These are phyloP conservation scores for Hydrochoerus hydrochaeris DNA, from an alignment of 2,113 vertebrate species.

Conservation along the genomic window DNA sequence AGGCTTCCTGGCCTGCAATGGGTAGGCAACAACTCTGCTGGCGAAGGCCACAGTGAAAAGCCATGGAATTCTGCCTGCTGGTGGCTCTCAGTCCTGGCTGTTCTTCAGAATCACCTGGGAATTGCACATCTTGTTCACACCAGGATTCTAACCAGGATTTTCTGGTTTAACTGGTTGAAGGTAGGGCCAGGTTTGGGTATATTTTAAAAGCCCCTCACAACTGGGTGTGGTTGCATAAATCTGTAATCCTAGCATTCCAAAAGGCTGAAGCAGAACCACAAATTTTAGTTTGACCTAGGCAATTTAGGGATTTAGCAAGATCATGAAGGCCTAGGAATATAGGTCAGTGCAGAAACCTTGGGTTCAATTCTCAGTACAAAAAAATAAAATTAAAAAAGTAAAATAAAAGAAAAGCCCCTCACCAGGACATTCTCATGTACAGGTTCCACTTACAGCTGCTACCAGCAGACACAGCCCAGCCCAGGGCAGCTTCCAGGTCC, in stretches of 20 bases:
- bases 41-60: background rate
- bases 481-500: background rate
- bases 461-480: background rate
- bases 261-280: background rate
- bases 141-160: background rate
- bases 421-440: background rate
- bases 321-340: background rate
- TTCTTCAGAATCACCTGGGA: background rate
- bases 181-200: background rate
- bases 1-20: background rate
- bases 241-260: background rate
- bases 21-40: no score
- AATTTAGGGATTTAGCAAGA: background rate
- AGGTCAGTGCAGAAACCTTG: background rate
- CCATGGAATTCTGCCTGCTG: background rate
- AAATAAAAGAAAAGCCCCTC: background rate
- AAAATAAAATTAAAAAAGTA: no score
- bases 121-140: background rate
- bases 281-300: background rate
- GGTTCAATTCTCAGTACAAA: background rate
- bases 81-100: background rate
- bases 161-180: background rate
- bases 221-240: background rate
- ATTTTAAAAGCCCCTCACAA: background rate
- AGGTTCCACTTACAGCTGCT: no score